Base-by-base conservation (phyloP, 2,888 invertebrate species). In the Aphrophora alni region DNA sequence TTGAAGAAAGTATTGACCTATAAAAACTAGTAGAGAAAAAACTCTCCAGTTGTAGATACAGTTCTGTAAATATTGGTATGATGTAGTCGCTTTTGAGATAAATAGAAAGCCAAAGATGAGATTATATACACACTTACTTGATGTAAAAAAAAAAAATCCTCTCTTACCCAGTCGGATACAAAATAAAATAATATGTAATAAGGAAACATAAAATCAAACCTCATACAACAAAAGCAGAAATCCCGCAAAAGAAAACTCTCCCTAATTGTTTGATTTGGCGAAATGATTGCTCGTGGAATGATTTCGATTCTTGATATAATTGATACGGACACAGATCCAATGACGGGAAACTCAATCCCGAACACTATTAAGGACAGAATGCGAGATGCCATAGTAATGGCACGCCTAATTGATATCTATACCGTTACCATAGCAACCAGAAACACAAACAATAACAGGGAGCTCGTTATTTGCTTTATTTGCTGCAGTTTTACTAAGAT, bases 381-480 rank as follows among this genome's bases (percentile, higher is more conserved):
- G 59, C 21, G 59, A 8, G 59, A 59, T 59, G 59, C 59, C 59
- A 21, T 59, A 59, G 59, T 59, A 59, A 59, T 59, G 14, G 59
- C 21, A 21, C 21, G n/a, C 59, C 59, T 59, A 59, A 59, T 59
- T 59, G 59, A 59, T 59, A 59, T 59, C 59, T 59, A 21, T 59
- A 59, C 59, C 59, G 59, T 59, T 59, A 4, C 59, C 21, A 59
- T 59, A 14, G 59, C 59, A 21, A 59, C 59, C 21, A 21, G n/a
- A 5, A 59, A n/a, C 44, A 44, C 44, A 59, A 21, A 59, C 59
- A 59, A 59, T n/a, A 59, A 59, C 59, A 59, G n/a, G 21, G 59
- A 21, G 59, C 59, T 59, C 59, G 59, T 59, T 59, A 59, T 59
- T 59, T 59, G 59, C n/a, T 59, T 59, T 59, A 59, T 59, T 59